A percentile compares a stretch with the other conserved stretches of the same genome.
These are phyloP conservation scores for Mantis religiosa DNA, from an alignment of 2,888 invertebrate genomes.

Conservation along the genomic window DNA sequence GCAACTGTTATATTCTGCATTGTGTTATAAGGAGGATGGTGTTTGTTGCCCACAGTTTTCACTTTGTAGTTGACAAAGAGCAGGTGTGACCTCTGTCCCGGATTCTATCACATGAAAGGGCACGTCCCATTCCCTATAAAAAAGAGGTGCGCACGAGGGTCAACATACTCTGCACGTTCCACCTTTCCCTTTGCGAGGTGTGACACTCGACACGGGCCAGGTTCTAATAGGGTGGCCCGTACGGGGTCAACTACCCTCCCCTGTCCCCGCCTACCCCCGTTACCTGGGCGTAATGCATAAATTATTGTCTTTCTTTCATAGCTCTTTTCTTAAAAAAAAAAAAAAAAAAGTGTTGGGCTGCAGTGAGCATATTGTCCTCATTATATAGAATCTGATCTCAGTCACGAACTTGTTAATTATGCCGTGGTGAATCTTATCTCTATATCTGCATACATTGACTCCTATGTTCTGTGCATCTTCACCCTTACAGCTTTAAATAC, in stretches of 20 bases:
- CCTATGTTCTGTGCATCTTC: not conserved
- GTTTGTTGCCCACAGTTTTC: not conserved
- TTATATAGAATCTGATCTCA: not conserved
- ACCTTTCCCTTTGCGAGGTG: not conserved
- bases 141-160: not conserved
- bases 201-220: not conserved
- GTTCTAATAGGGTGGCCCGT: not conserved
- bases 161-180: not conserved
- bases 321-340: not conserved
- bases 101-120: not conserved
- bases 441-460: not conserved
- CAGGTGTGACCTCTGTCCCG: not conserved
- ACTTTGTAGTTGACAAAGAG: not conserved
- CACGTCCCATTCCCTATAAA: not conserved
- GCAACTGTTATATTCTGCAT: not conserved
- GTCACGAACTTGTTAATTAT: not conserved
- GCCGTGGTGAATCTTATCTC: not conserved
- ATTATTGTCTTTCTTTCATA: not conserved
- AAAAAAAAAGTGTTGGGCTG: not conserved
- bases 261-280: not conserved
- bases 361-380: not conserved
- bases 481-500: not conserved
- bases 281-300: not conserved
- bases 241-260: not conserved
- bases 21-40: not conserved